Evolutionary conservation across 2,888 invertebrate genomes (phyloP), one percentile per base, ranked within the genome.

Genomic region (Ormia ochracea): DNA sequence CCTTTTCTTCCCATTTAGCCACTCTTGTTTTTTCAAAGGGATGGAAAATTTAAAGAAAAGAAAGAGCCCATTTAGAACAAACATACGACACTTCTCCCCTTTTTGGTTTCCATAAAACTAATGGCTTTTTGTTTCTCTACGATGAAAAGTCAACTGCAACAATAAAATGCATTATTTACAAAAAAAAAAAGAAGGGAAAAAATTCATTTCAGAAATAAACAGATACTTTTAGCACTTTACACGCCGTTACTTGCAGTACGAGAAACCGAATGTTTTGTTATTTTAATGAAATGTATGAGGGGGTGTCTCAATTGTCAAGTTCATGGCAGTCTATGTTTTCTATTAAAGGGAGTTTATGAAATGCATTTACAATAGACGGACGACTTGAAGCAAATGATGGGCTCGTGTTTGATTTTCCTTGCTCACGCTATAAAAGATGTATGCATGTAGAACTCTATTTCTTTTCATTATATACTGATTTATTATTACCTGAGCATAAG

Each of bases 71-170:
- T 23, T 36, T 14, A 50, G 50, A 31, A 10, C 12, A 59, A 31
- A 10, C 12, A 38, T 21, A 58, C 5, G 1, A 58, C 7, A 72
- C 66, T 61, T 70, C 48, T 48, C 66, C 54, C 17, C 54, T 66
- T 17, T 61, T 43, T 33, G 28, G 56, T 56, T 75, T 70, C 59
- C 10, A 10, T 26, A 21, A 74, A 77, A 69, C 69, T 26, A 81
- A 74, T 81, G 77, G 58, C 14, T 73, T 74, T 78, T 69, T 74
- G 65, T 77, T 58, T 52, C 74, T 70, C 70, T 50, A 33, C 38
- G 43, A 58, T 68, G 68, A 12, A 56, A 61, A 17, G 28, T 50
- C 45, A 58, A 50, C 66, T 59, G 50, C 59, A 68, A 21, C 31
- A 75, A 48, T 26, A 45, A 63, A 36, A 48, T 56, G 54, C 63